Evolutionary conservation across 1,140 invertebrate genomes (phyloP).

Genomic region (Drosophila tropicalis): DNA sequence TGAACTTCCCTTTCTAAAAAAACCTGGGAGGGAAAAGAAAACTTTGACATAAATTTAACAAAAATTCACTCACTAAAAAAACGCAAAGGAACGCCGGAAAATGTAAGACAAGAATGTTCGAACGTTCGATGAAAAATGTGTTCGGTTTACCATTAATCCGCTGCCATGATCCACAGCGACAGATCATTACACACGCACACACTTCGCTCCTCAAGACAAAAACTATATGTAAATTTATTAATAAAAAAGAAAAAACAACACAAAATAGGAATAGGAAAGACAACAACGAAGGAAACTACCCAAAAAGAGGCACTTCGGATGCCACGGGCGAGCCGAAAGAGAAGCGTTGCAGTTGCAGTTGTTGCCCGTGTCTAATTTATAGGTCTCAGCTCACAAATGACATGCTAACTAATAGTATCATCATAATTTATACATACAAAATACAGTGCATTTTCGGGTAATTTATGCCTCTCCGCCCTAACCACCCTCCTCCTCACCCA

Average conservation of each 20-base stretch:
- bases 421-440: conserved; percentile 78
- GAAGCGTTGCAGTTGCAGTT: conserved; percentile 47
- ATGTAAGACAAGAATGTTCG: conserved; percentile 35
- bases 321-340: background rate
- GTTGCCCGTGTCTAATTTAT: conserved; percentile 69
- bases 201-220: conserved; percentile 17
- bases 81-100: conserved; percentile 43
- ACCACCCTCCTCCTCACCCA: conserved; percentile 10
- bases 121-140: conserved; percentile 78
- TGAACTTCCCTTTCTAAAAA: background rate
- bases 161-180: conserved; percentile 75
- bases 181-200: conserved; percentile 82
- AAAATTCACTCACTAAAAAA: conserved; percentile 37
- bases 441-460: conserved; percentile 56
- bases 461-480: conserved; percentile 60
- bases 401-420: conserved; percentile 80
- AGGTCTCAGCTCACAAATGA: conserved; percentile 59
- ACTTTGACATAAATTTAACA: conserved; percentile 21
- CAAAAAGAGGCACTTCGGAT: conserved; percentile 4
- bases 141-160: conserved; percentile 82
- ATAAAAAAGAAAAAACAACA: conserved; percentile 59
- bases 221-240: conserved; percentile 71
- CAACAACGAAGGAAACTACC: conserved; percentile 30
- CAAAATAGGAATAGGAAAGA: conserved; percentile 27
- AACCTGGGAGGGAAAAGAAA: background rate